Evolutionary conservation across 64 coral and sea anemone genomes (phyloP), one percentile per base, ranked within the genome.

Genomic region (Stylophora pistillata): DNA sequence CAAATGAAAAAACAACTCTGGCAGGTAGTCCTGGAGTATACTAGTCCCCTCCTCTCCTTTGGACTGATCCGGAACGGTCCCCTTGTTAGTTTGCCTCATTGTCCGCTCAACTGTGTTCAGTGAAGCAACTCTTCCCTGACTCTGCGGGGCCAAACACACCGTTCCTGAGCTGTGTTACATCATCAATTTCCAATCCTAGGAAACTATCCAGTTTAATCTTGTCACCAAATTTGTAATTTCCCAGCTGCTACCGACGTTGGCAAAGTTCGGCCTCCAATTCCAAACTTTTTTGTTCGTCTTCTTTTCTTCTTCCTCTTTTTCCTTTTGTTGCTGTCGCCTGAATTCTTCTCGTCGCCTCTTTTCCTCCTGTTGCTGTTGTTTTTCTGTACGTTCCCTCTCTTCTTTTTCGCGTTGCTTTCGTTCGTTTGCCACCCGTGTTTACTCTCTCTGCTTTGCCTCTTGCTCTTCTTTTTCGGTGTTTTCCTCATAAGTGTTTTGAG

Each of bases 101-200:
- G 77, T 62, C 16, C 84, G 61, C 74, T 87, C 93, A 74, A 88
- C 90, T 0, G 93, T 94, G 75, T 91, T 94, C n/a, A n/a, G 91
- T 91, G n/a, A 95, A 95, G 52, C 94, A 95, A 63, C 94, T 95
- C 54, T 95, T 95, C 0, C 94, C 94, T 3, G 94, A 95, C 31
- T 89, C 94, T 2, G 94, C 82, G 20, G 94, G 82, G 33, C 94
- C 94, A 75, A 95, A 95, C 9, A 95, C 90, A 4, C 94, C 90
- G 71, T 92, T 92, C 62, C 94, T 57, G 18, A 95, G 84, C 30
- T 74, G 68, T 7, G 77, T 86, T 71, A 95, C 90, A 31, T 95
- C 90, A 14, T 34, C 53, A 17, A 89, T 92, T 64, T 89, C 69
- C 11, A 95, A 9, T 15, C 33, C 59, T 27, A 71, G 74, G 37